Percentiles rank a stretch among this genome's conserved stretches.
These are phyloP conservation scores for Hycleus cichorii DNA, from an alignment of 1,140 invertebrate genomes.

Conservation along the genomic window DNA sequence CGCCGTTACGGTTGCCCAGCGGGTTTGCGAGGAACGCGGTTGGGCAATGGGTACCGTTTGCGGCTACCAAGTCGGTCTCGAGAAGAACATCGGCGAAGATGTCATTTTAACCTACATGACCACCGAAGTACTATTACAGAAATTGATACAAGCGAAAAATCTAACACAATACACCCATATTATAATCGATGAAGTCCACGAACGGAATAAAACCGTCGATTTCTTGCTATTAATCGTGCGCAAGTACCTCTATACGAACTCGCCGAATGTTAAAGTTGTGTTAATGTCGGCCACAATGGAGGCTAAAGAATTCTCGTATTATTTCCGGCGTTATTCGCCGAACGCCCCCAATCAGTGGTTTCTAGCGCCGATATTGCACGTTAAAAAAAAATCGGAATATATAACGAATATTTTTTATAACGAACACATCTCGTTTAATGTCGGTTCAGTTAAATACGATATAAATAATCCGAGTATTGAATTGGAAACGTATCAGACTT, in stretches of 20 bases:
- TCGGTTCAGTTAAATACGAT: constrained; percentile 32
- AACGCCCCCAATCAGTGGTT: constrained; percentile 8
- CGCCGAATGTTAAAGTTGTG: constrained; percentile 61
- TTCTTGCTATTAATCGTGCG: constrained; percentile 83
- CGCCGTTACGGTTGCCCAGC: constrained; percentile 77
- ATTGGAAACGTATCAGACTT: constrained; percentile 32
- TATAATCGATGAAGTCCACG: constrained; percentile 93
- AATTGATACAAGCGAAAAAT: constrained; percentile 60
- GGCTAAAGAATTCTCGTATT: constrained; percentile 60
- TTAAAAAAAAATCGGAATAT: constrained; percentile 47
- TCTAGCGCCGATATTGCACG: constrained; percentile 47
- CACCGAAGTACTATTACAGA: constrained; percentile 67
- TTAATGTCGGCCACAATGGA: constrained; percentile 87
- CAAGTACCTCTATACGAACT: constrained; percentile 68
- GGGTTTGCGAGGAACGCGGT: constrained; percentile 74
- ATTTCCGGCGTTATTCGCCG: constrained; percentile 48
- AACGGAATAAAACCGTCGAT: constrained; percentile 87
- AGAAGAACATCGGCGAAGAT: constrained; percentile 51
- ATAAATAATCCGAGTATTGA: constrained; percentile 42
- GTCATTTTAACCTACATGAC: constrained; percentile 85
- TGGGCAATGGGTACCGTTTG: constrained; percentile 74
- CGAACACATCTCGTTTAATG: constrained; percentile 46
- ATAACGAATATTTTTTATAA: constrained; percentile 62
- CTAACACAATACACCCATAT: constrained; percentile 77
- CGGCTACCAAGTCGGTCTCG: constrained; percentile 67